A percentile compares a stretch with the other conserved stretches of the same genome.
These are phyloP conservation scores for Paratrypauchen microcephalus DNA, from an alignment of 2,797 vertebrate species.

Conservation along the genomic window DNA sequence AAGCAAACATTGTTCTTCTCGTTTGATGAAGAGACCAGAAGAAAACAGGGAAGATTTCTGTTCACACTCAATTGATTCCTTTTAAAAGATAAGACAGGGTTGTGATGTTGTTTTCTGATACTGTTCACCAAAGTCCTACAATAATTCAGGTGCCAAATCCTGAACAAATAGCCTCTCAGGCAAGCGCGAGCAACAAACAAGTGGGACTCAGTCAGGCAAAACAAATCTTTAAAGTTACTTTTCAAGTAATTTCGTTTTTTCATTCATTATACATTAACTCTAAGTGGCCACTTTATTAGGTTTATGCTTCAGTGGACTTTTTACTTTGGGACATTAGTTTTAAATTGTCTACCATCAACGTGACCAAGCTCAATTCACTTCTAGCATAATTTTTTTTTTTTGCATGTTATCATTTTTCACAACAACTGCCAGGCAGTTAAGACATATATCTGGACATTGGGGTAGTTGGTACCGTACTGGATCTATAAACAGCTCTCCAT, in stretches of 20 bases:
- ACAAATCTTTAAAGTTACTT: conserved; percentile 23
- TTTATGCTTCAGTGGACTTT: neutral
- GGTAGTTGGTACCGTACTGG: no score
- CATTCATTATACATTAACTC: neutral
- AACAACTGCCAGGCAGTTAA: no score
- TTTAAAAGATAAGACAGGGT: conserved; percentile 26
- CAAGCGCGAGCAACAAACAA: conserved; percentile 27
- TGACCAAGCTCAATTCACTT: no score
- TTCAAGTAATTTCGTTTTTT: neutral
- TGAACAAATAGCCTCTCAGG: conserved; percentile 16
- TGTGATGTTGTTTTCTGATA: conserved; percentile 35
- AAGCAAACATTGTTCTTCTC: conserved; percentile 30
- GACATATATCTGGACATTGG: no score
- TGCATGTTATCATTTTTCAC: no score
- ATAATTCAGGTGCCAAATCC: conserved; percentile 21
- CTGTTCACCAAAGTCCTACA: conserved; percentile 14
- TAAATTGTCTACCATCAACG: no score
- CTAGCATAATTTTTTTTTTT: no score
- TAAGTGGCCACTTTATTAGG: neutral
- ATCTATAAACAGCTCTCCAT: no score
- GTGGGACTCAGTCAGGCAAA: conserved; percentile 37
- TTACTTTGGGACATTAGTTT: neutral
- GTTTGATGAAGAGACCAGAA: conserved; percentile 23
- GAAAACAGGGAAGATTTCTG: conserved; percentile 17
- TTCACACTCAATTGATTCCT: conserved; percentile 38